Conservation (phyloP, 2,888 invertebrate genomes). For the Tetanocera ferruginea region DNA sequence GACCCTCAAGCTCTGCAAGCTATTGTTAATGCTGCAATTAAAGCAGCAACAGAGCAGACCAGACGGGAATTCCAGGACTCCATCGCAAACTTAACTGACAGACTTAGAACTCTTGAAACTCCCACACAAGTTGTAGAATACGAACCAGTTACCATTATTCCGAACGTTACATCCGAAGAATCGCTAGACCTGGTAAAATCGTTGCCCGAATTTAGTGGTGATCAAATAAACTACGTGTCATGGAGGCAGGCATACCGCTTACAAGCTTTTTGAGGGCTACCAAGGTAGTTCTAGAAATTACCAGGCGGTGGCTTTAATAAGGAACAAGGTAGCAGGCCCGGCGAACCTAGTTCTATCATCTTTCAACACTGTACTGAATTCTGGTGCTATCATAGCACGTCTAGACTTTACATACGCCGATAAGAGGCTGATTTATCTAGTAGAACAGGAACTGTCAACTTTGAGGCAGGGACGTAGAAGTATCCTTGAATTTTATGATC, state of each 20-base stretch:
- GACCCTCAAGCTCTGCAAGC: not conserved
- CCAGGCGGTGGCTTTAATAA: no score
- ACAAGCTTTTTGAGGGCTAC: no score
- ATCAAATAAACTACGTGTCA: no score
- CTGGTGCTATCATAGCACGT: constrained; percentile 17
- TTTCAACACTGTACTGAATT: constrained; percentile 23
- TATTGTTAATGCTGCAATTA: no score
- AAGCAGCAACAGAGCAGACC: no score
- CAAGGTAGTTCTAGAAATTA: no score
- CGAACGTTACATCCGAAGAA: no score
- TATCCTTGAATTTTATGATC: constrained; percentile 10
- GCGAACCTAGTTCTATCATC: constrained; percentile 6
- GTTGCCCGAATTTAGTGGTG: no score
- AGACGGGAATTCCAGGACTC: not conserved
- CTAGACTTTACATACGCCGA: constrained; percentile 6
- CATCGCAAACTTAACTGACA: not conserved
- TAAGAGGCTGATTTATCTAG: constrained; percentile 32
- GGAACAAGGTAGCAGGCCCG: not conserved
- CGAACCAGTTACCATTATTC: no score
- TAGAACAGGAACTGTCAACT: not conserved
- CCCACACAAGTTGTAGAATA: no score
- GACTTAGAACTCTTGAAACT: not conserved
- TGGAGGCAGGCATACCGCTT: no score
- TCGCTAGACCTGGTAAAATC: no score
- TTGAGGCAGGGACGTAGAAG: not conserved